Conservation (phyloP, 2,113 vertebrate genomes). For the Pongo abelii region DNA sequence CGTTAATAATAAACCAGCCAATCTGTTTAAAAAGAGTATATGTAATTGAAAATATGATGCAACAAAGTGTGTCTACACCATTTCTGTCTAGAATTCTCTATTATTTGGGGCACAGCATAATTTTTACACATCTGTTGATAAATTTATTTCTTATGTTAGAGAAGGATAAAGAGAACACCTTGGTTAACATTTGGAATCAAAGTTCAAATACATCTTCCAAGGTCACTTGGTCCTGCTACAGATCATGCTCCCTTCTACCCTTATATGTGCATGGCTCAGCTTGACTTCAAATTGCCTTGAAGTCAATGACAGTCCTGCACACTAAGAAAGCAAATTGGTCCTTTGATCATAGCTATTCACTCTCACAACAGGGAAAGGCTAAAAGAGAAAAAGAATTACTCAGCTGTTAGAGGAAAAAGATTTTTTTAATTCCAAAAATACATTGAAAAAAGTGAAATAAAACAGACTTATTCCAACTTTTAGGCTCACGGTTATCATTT, state of each 20-base stretch:
- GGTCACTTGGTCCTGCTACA: neutral
- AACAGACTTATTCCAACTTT: neutral
- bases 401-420: neutral
- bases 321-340: neutral
- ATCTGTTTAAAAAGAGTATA: slow-evolving; percentile 26
- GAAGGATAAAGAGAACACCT: neutral
- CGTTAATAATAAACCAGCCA: neutral
- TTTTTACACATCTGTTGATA: neutral
- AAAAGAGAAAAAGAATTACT: neutral
- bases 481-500: neutral
- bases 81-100: neutral
- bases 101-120: neutral
- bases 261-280: neutral
- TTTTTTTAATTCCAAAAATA: slow-evolving; percentile 13
- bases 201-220: neutral
- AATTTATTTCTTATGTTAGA: slow-evolving; percentile 13
- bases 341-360: neutral
- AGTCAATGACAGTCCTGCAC: neutral
- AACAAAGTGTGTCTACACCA: neutral
- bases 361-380: neutral
- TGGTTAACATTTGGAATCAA: slow-evolving; percentile 19
- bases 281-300: neutral
- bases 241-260: neutral
- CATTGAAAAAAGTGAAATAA: neutral
- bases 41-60: neutral